Base-by-base conservation (phyloP, 2,888 invertebrate species). In the Choristoneura rosaceana region DNA sequence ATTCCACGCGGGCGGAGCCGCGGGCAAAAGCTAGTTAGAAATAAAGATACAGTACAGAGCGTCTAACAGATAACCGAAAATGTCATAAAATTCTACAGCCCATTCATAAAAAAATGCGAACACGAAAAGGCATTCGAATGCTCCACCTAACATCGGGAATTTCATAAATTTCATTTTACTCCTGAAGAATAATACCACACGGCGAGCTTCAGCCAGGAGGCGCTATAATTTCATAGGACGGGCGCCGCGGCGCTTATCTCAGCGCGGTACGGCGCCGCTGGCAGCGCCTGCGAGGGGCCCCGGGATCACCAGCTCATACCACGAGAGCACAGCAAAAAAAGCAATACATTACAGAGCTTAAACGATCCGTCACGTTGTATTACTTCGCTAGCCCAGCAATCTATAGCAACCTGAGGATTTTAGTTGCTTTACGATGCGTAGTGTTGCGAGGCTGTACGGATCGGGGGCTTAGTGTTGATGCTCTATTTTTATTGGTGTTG, bases 191-290 rank as follows among this genome's bases (percentile, higher is more conserved):
- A 17, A 8, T 14, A 70, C 69, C 15, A 71, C 69, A 75, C 77
- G 62, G 63, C 71, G 74, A 80, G 82, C 81, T 81, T 43, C 61
- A 74, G 73, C 67, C 79, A 86, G 88, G 85, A 85, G 91, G 92
- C 85, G 91, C 90, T 88, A 92, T 91, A 92, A 92, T 92, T 92
- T 90, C 89, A 90, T 90, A 91, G 91, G 91, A 90, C 92, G 91
- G 90, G 91, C 91, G 92, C 90, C 90, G 87, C 89, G 87, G 82
- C 91, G 92, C 91, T 92, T 93, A 92, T 92, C 92, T 88, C 87
- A 89, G 90, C 90, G 91, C 88, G 87, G 84, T 90, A 84, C 88
- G 92, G 92, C 92, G 91, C 90, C 92, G 85, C 83, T 79, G 85
- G 81, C 87, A 88, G 87, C 91, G 91, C 91, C 92, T 91, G 82